These are phyloP conservation scores for Diadema setosum DNA, from an alignment of 35 echinoderm and acorn worm genomes.

Conservation along the genomic window DNA sequence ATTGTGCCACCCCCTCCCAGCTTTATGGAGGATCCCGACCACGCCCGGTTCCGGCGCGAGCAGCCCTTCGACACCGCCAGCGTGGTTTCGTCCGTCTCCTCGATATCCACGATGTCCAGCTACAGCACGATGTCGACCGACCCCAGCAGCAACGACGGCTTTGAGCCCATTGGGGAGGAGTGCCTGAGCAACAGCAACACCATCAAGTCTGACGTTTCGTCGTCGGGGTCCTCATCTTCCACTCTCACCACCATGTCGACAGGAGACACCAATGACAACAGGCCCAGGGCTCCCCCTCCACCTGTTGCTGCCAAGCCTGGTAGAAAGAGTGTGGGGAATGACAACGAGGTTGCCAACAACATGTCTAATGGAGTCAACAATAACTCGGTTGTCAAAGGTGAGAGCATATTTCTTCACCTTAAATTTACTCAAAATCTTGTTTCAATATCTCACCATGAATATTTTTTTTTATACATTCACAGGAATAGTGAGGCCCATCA, in stretches of 20 bases:
- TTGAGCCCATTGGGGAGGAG: slow-evolving; percentile 45
- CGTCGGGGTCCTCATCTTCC: slow-evolving; percentile 37
- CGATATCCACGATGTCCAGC: slow-evolving; percentile 84
- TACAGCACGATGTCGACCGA: slow-evolving; percentile 76
- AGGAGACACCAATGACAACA: slow-evolving; percentile 32
- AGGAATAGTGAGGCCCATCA: too few relatives aligned
- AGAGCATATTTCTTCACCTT: neutral
- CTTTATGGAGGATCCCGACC: slow-evolving; percentile 45
- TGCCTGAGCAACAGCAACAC: slow-evolving; percentile 34
- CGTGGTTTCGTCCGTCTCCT: slow-evolving; percentile 82
- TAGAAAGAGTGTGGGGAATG: neutral
- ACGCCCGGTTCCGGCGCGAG: slow-evolving; percentile 39
- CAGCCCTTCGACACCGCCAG: slow-evolving; percentile 71
- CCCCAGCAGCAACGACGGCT: slow-evolving; percentile 63
- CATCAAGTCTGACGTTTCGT: slow-evolving; percentile 43
- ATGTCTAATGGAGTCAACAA: neutral
- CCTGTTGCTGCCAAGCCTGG: neutral
- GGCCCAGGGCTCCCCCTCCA: neutral
- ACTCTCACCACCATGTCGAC: slow-evolving; percentile 53
- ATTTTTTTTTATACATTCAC: too few relatives aligned
- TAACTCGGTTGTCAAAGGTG: neutral
- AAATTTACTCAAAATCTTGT: too few relatives aligned
- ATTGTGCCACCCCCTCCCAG: slow-evolving; percentile 57
- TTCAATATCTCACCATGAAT: too few relatives aligned
- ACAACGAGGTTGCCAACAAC: neutral